Evolutionary conservation across 2,797 vertebrate genomes (phyloP).

Genomic region (Lutra lutra): DNA sequence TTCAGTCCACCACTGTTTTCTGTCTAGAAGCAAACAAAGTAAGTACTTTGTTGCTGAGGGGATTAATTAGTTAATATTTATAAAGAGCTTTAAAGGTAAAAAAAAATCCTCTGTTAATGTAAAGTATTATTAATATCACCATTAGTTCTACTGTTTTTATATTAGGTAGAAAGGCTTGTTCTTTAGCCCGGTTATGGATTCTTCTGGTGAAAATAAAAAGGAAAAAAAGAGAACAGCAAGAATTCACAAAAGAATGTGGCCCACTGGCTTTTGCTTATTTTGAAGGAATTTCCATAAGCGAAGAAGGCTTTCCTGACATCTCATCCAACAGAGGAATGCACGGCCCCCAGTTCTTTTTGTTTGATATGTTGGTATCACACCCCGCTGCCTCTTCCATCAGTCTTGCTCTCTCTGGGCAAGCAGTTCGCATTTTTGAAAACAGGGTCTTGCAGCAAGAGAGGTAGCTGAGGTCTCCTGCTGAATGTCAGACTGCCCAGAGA

Average conservation of each 20-base stretch:
- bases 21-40: slow-evolving; percentile 49
- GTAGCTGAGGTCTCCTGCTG: background rate
- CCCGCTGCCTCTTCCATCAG: background rate
- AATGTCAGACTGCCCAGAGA: background rate
- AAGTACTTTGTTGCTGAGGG: slow-evolving; percentile 59
- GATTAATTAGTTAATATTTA: slow-evolving; percentile 69
- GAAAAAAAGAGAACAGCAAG: background rate
- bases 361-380: fast-evolving
- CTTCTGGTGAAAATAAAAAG: background rate
- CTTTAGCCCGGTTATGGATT: background rate
- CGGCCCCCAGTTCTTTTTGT: background rate
- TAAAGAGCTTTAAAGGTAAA: slow-evolving; percentile 45
- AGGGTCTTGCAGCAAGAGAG: background rate
- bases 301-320: background rate
- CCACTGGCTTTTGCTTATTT: background rate
- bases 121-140: slow-evolving; percentile 41
- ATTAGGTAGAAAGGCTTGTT: background rate
- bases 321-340: background rate
- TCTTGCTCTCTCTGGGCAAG: background rate
- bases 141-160: background rate
- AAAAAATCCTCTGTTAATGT: slow-evolving; percentile 11
- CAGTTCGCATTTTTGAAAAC: background rate
- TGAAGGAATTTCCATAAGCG: slow-evolving; percentile 33
- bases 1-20: background rate
- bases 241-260: background rate